Evolutionary conservation across 2,797 vertebrate species (phyloP).

Genomic region (Mareca strepera): DNA sequence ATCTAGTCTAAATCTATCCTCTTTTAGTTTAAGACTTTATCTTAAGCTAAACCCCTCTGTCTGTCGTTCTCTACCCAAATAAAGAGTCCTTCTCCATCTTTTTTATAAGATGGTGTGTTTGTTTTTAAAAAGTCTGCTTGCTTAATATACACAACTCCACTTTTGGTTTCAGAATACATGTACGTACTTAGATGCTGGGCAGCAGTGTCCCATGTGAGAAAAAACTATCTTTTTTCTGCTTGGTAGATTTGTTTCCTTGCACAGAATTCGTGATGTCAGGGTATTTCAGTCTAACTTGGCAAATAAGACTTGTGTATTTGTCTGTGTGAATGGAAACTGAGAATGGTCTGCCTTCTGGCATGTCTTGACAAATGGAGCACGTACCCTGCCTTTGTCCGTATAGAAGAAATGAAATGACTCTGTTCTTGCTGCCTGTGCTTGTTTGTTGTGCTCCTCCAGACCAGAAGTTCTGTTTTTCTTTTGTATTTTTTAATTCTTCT

Average conservation of each 20-base stretch:
- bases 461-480: not conserved
- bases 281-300: not conserved
- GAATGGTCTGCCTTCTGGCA: not conserved
- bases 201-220: not conserved
- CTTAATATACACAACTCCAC: not conserved
- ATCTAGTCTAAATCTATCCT: no score
- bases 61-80: no score
- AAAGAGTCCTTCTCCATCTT: no score
- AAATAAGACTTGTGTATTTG: not conserved
- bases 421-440: not conserved
- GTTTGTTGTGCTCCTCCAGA: not conserved
- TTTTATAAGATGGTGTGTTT: no score
- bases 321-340: not conserved
- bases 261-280: not conserved
- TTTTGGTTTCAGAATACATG: not conserved
- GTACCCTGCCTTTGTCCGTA: not conserved
- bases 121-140: not conserved
- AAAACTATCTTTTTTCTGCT: accelerated
- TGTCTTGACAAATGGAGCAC: not conserved
- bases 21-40: no score
- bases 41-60: no score
- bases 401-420: not conserved
- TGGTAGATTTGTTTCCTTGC: not conserved
- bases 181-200: not conserved
- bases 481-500: not conserved